These are phyloP conservation scores for Potamarius usumacintae DNA, from an alignment of 2,113 vertebrate species.

Conservation along the genomic window DNA sequence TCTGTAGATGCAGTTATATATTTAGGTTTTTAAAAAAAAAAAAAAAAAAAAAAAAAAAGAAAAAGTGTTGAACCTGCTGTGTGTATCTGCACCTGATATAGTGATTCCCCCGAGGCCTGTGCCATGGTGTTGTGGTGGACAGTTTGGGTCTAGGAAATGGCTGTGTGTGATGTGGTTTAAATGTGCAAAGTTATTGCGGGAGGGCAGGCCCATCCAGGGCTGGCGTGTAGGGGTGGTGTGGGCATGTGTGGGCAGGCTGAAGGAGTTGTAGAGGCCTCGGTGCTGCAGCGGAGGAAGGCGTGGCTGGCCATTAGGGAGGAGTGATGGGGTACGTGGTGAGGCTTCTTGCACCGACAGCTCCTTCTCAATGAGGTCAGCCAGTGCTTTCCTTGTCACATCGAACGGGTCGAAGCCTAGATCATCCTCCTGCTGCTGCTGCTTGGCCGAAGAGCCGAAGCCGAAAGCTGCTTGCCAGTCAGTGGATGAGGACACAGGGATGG, in stretches of 20 bases:
- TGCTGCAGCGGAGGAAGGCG: constrained; percentile 92
- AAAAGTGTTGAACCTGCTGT: background rate
- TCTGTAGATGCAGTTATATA: background rate
- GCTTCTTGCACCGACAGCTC: constrained; percentile 96
- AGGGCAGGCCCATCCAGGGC: constrained; percentile 91
- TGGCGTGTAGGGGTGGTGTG: constrained; percentile 82
- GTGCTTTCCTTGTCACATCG: constrained; percentile 96
- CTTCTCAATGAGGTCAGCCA: constrained; percentile 99
- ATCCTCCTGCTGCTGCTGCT: constrained; percentile 90
- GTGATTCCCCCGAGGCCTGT: constrained; percentile 97
- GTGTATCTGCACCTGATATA: constrained; percentile 86
- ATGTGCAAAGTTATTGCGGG: constrained; percentile 94
- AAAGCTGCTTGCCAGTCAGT: constrained; percentile 99
- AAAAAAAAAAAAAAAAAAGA: no score
- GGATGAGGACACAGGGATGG: constrained; percentile 96
- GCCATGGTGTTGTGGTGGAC: constrained; percentile 89
- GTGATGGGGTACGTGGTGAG: constrained; percentile 62
- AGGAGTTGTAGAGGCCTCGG: constrained; percentile 94
- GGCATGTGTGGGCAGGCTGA: constrained; percentile 84
- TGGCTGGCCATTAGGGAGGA: constrained; percentile 83
- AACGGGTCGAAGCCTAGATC: constrained; percentile 99
- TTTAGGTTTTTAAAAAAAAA: background rate
- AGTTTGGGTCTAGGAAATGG: constrained; percentile 97
- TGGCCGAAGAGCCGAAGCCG: constrained; percentile 94
- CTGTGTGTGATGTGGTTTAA: constrained; percentile 88